Evolutionary conservation across 1,140 invertebrate genomes (phyloP).

Genomic region (Antheraea pernyi): DNA sequence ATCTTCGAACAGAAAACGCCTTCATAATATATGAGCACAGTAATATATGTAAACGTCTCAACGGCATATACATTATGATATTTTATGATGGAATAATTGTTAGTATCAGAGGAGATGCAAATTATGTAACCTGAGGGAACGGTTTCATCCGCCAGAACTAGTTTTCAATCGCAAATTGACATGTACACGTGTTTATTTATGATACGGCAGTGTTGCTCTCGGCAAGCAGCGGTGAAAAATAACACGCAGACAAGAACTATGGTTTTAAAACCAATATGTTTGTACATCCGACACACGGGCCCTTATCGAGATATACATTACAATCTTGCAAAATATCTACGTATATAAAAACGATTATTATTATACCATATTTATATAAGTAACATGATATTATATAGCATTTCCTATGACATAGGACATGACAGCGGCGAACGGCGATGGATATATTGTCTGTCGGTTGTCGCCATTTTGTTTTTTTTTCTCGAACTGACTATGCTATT

Average conservation of each 20-base stretch:
- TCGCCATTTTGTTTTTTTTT: too few relatives aligned
- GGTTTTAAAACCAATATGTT: too few relatives aligned
- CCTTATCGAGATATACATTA: too few relatives aligned
- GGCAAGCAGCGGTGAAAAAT: background rate
- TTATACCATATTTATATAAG: too few relatives aligned
- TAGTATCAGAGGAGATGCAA: background rate
- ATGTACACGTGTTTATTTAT: slow-evolving; percentile 8
- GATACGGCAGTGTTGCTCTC: background rate
- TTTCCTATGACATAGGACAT: too few relatives aligned
- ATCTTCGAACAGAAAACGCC: background rate
- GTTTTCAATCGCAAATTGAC: slow-evolving; percentile 12
- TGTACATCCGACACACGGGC: too few relatives aligned
- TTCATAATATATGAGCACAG: background rate
- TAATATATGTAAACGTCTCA: background rate
- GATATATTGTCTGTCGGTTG: too few relatives aligned
- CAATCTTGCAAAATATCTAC: too few relatives aligned
- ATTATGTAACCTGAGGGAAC: background rate
- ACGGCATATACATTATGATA: slow-evolving; percentile 16
- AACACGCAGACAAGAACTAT: background rate
- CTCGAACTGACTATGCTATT: too few relatives aligned
- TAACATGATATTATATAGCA: too few relatives aligned
- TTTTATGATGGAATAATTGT: slow-evolving; percentile 14
- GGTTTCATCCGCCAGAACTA: slow-evolving; percentile 5
- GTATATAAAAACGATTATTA: too few relatives aligned
- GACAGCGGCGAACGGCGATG: too few relatives aligned